phyloP scores from a whole-genome alignment of 2,888 invertebrate species.

The Zootermopsis nevadensis region DNA sequence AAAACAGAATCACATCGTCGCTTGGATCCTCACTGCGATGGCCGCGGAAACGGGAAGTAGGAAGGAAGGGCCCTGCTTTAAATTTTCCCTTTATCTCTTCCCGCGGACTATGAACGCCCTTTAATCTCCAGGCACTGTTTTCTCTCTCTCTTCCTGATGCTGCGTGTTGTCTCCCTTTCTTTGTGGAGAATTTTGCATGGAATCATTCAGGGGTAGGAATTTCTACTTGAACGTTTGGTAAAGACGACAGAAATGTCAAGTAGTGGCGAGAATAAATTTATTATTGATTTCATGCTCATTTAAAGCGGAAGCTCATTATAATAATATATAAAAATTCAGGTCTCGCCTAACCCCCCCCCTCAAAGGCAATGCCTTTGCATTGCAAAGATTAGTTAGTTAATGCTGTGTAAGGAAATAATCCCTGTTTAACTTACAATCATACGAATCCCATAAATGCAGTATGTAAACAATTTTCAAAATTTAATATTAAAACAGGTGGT shows the following conservation, averaged over 20 bases:
- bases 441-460: no score
- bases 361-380: no score
- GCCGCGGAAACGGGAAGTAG: conserved; percentile 24
- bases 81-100: conserved; percentile 45
- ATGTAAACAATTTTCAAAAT: no score
- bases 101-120: conserved; percentile 39
- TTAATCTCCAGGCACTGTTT: neutral
- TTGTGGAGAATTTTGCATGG: neutral
- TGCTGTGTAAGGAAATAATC: no score
- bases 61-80: conserved; percentile 34
- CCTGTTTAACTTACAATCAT: no score
- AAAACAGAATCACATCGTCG: conserved; percentile 29
- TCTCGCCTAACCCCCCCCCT: no score
- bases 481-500: no score
- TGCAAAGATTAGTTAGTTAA: no score
- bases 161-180: neutral
- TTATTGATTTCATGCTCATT: neutral
- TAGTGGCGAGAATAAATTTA: neutral
- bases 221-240: neutral
- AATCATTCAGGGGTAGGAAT: neutral
- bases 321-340: no score
- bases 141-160: neutral
- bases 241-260: neutral
- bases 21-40: neutral
- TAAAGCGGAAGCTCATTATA: no score